Conservation (phyloP, 2,797 vertebrate genomes). For the Rallus crepitans region DNA sequence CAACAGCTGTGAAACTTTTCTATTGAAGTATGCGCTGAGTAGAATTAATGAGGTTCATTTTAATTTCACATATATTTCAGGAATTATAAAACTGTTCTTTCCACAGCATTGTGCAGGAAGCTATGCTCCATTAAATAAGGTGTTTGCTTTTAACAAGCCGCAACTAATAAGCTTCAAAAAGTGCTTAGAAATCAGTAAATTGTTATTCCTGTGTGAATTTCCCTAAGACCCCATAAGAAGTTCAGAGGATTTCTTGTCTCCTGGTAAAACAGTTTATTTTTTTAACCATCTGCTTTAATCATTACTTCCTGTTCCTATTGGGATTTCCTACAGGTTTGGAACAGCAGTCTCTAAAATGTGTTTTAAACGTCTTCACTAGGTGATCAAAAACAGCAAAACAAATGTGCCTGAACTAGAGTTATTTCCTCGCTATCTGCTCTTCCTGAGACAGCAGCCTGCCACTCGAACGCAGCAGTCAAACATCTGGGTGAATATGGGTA, state of each 20-base stretch:
- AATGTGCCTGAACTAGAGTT: conserved; percentile 91
- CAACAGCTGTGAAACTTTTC: not conserved
- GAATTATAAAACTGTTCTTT: not conserved
- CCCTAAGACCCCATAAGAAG: not conserved
- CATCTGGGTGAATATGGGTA: conserved; percentile 99
- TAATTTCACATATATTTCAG: not conserved
- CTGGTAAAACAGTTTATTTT: not conserved
- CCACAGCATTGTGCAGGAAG: not conserved
- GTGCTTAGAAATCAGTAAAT: not conserved
- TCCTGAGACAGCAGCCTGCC: conserved; percentile 95
- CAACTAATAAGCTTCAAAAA: not conserved
- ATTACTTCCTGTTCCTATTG: not conserved
- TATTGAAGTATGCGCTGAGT: not conserved
- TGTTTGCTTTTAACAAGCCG: not conserved
- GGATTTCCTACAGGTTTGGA: not conserved
- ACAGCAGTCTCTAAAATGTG: not conserved
- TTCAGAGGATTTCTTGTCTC: not conserved
- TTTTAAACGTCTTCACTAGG: conserved; percentile 72
- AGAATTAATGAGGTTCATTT: not conserved
- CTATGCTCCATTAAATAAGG: not conserved
- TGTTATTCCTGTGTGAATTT: not conserved
- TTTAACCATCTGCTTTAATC: not conserved
- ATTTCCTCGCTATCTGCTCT: conserved; percentile 94
- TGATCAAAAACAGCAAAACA: conserved; percentile 90
- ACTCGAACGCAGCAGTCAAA: conserved; percentile 95